Conservation (phyloP, 2,888 invertebrate species). For the Athalia circularis region DNA sequence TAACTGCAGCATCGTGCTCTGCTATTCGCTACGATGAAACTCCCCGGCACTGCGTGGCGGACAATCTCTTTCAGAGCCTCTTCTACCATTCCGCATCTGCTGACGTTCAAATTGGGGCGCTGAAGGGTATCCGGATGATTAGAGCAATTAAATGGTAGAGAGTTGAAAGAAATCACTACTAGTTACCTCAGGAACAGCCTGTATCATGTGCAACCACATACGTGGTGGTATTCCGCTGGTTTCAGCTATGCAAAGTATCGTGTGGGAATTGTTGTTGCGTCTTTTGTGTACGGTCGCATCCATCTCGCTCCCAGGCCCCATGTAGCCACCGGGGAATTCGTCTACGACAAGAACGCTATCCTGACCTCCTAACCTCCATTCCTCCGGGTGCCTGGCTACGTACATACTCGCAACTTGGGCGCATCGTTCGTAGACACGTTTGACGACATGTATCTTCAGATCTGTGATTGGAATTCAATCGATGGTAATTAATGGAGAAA, state of each 20-base stretch:
- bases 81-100: slow-evolving; percentile 67
- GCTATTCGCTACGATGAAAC: slow-evolving; percentile 72
- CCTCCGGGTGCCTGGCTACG: slow-evolving; percentile 74
- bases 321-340: slow-evolving; percentile 80
- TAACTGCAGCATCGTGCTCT: slow-evolving; percentile 70
- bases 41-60: slow-evolving; percentile 69
- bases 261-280: slow-evolving; percentile 76
- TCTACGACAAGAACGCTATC: slow-evolving; percentile 80
- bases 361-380: slow-evolving; percentile 78
- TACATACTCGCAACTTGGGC: slow-evolving; percentile 75
- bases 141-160: slow-evolving; percentile 3
- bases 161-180: neutral
- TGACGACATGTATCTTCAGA: slow-evolving; percentile 77
- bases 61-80: slow-evolving; percentile 71
- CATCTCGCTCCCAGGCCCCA: slow-evolving; percentile 75
- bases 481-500: neutral
- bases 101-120: slow-evolving; percentile 58
- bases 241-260: slow-evolving; percentile 82
- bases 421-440: slow-evolving; percentile 78
- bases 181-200: slow-evolving; percentile 64
- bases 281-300: slow-evolving; percentile 74
- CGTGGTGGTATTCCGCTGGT: slow-evolving; percentile 74
- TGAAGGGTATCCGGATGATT: slow-evolving; percentile 47
- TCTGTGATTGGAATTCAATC: slow-evolving; percentile 68
- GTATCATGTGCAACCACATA: slow-evolving; percentile 73